Evolutionary conservation across 2,797 vertebrate genomes (phyloP).

Genomic region (Chelon auratus): DNA sequence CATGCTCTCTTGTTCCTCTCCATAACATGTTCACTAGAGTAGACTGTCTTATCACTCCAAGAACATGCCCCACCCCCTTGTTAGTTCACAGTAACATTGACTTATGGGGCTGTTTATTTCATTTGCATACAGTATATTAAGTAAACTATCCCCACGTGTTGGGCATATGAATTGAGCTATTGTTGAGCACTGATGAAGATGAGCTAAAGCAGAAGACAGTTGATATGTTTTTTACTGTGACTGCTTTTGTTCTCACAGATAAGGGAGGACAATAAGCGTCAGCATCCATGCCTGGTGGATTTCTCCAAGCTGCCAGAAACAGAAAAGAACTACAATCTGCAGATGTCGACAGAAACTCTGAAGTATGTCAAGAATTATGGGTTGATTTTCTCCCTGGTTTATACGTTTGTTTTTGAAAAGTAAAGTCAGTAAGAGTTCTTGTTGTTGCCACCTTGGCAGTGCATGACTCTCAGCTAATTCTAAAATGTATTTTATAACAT

Average conservation of each 20-base stretch:
- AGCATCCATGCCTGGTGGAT: constrained; percentile 98
- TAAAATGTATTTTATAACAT: too few species aligned
- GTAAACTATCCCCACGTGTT: constrained; percentile 18
- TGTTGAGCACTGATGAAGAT: constrained; percentile 6
- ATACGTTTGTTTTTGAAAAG: constrained; percentile 16
- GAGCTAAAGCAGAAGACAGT: not conserved
- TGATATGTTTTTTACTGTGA: constrained; percentile 31
- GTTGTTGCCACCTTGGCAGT: too few species aligned
- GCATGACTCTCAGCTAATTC: not conserved
- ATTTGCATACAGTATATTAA: constrained; percentile 45
- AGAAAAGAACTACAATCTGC: constrained; percentile 98
- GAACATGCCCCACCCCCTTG: constrained; percentile 54
- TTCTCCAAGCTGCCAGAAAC: constrained; percentile 98
- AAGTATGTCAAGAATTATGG: constrained; percentile 86
- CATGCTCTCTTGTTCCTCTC: constrained; percentile 71
- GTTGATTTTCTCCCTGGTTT: constrained; percentile 11
- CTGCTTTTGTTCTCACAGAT: constrained; percentile 83
- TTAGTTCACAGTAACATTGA: constrained; percentile 57
- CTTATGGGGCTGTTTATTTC: constrained; percentile 59
- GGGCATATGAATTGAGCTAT: not conserved
- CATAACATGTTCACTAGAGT: constrained; percentile 79
- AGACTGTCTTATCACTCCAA: constrained; percentile 62
- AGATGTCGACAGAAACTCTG: constrained; percentile 99
- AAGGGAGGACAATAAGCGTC: constrained; percentile 97
- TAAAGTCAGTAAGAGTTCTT: too few species aligned